Evolutionary conservation across 1,140 invertebrate species (phyloP), one percentile per base, ranked within the genome.

Genomic region (Globodera ellingtonae): DNA sequence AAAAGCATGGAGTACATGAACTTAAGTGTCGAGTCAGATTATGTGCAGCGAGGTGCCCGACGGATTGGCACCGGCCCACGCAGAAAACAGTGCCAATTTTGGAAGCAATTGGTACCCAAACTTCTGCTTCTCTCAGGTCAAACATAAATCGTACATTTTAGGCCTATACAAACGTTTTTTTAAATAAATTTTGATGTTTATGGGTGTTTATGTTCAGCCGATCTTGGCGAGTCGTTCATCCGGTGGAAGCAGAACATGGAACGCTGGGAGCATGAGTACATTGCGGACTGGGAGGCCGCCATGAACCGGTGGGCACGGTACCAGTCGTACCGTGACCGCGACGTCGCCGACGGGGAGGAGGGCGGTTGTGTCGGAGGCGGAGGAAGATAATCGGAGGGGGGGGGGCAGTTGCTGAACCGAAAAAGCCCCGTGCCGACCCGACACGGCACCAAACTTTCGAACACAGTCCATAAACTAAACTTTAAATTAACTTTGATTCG

Each of bases 61-160:
- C 91, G 92, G n/a, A 93, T 94, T 35, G 95, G 95, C 9, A 92
- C 93, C 76, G 96, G 95, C 24, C 93, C 94, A 7, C 92, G 95
- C 80, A 92, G 94, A 79, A 95, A 94, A 90, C 93, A 97, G 89
- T 98, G 96, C 91, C 94, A 95, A 75, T 98, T 98, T 90, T 98
- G 96, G 95, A 94, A 95, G 89, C 93, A 95, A 88, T 96, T 96
- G 89, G 91, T 97, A 89, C 95, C 96, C 75, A 93, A 95, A 89
- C 91, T 97, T 50, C 92, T 95, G 81, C 91, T 93, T 84, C 92
- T 92, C 10, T 90, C 91, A 72, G 89, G 91, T 92, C 86, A 15
- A 50, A 71, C 13, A n/a, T 4, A 47, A 47, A 75, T 66, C 35
- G 13, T 24, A 24, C 24, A 24, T 24, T 4, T 50, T 15, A 9